Evolutionary conservation across 2,113 vertebrate genomes (phyloP), one percentile per base, ranked within the genome.

Genomic region (Rhipidura dahli): DNA sequence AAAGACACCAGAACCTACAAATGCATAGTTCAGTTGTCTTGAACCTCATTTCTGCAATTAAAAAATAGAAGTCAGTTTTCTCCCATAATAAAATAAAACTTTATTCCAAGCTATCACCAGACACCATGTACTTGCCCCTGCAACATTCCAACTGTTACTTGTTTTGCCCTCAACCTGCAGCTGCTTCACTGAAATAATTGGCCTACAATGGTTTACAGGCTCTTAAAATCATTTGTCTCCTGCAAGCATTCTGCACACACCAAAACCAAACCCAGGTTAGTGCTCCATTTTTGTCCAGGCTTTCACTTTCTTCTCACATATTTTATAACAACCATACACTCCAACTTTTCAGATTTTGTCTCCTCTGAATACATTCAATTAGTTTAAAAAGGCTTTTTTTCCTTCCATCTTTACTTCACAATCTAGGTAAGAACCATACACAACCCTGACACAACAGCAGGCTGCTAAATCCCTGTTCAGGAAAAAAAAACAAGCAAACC

Each of bases 51-150:
- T 76, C 35, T 69, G 19, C 70, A 77, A 73, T 30, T 21, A 44
- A 83, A 77, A 44, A 78, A 28, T 0, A 77, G 3, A 71, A 68
- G 7, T 12, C n/a, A 26, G 10, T 71, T 61, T 87, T 70, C 15
- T 51, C 18, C 33, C 33, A 42, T 6, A 33, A 47, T 11, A 30
- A 57, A 44, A 79, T 45, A 1, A 47, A 26, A 37, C 7, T 39
- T 51, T 71, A 82, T 56, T 85, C 44, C 40, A 92, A 42, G 27
- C 22, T 54, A 54, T 54, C 64, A 57, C 40, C 51, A 73, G 23
- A 75, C 9, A 28, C 33, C 4, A 2, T 0, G 7, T 23, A 69
- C 31, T 22, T 39, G 11, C 2, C 18, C 7, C 24, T 27, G 26
- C 12, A 80, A 17, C 35, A 45, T 26, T 92, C 31, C 54, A 80